Conservation (phyloP, 2,888 invertebrate species). For the Athalia circularis region DNA sequence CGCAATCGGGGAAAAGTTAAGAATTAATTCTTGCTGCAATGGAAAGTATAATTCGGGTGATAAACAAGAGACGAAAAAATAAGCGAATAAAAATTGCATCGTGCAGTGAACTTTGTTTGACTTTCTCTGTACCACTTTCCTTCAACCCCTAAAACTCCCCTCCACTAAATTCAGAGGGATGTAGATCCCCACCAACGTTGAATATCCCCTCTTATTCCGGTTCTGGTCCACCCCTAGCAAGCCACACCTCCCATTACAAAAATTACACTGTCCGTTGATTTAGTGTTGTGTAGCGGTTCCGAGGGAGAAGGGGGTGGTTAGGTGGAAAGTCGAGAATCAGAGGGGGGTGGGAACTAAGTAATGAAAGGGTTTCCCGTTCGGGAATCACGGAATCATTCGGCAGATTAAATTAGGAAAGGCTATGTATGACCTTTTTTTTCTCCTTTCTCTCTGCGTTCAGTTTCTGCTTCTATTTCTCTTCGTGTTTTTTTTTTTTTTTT, state of each 20-base stretch:
- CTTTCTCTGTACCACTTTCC: not conserved
- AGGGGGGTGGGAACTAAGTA: conserved; percentile 69
- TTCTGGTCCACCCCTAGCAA: conserved; percentile 61
- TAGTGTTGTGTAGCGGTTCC: conserved; percentile 71
- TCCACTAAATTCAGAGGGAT: conserved; percentile 53
- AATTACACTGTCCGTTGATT: conserved; percentile 74
- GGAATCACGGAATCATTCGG: conserved; percentile 74
- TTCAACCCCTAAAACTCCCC: conserved; percentile 49
- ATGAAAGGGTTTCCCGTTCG: conserved; percentile 73
- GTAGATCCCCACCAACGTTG: conserved; percentile 58
- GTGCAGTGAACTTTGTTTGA: too few species aligned
- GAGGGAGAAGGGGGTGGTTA: conserved; percentile 53
- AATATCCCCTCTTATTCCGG: conserved; percentile 55
- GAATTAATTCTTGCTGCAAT: too few species aligned
- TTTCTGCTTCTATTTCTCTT: conserved; percentile 8
- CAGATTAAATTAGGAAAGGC: conserved; percentile 74
- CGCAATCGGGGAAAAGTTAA: too few species aligned
- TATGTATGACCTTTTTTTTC: conserved; percentile 68
- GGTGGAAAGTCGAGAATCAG: conserved; percentile 47
- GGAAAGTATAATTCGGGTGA: too few species aligned
- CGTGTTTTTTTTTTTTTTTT: conserved; percentile 46
- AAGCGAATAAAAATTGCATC: too few species aligned
- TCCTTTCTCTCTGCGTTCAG: not conserved
- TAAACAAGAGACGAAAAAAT: too few species aligned
- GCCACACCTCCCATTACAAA: conserved; percentile 75